Conservation (phyloP, 2,888 invertebrate species). For the Sarcophaga carnaria region DNA sequence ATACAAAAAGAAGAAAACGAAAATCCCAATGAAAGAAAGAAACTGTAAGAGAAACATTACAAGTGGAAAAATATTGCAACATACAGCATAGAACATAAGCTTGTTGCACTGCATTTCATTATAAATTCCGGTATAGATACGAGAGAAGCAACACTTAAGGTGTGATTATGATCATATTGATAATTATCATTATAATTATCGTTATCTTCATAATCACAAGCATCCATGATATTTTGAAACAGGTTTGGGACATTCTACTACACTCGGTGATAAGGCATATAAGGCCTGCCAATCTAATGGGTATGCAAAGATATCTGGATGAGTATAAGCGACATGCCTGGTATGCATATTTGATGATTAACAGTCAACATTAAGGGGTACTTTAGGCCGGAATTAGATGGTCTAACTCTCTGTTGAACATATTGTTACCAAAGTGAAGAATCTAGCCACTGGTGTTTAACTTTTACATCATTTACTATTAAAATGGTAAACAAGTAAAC, state of each 20-base stretch:
- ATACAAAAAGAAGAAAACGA: conserved; percentile 16
- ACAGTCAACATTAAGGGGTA: too few species aligned
- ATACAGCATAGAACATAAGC: conserved; percentile 45
- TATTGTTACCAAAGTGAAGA: too few species aligned
- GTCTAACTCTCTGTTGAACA: too few species aligned
- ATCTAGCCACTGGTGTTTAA: too few species aligned
- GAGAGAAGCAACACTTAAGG: conserved; percentile 77
- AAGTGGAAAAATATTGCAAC: conserved; percentile 39
- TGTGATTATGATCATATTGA: conserved; percentile 71
- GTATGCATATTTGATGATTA: too few species aligned
- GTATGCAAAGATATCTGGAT: too few species aligned
- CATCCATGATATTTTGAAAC: background rate
- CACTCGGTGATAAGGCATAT: background rate
- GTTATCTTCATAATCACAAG: background rate
- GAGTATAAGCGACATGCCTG: too few species aligned
- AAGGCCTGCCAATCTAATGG: too few species aligned
- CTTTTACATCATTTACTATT: too few species aligned
- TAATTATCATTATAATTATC: conserved; percentile 18
- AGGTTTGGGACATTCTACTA: background rate
- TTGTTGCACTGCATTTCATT: conserved; percentile 73
- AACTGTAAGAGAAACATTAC: conserved; percentile 30
- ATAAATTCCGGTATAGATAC: conserved; percentile 78
- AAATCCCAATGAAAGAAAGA: background rate
- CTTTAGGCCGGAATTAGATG: too few species aligned
- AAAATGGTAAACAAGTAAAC: too few species aligned